These are phyloP conservation scores for Tethya wilhelma DNA, from an alignment of 37 sponge, comb jelly and placozoan species.

Conservation along the genomic window DNA sequence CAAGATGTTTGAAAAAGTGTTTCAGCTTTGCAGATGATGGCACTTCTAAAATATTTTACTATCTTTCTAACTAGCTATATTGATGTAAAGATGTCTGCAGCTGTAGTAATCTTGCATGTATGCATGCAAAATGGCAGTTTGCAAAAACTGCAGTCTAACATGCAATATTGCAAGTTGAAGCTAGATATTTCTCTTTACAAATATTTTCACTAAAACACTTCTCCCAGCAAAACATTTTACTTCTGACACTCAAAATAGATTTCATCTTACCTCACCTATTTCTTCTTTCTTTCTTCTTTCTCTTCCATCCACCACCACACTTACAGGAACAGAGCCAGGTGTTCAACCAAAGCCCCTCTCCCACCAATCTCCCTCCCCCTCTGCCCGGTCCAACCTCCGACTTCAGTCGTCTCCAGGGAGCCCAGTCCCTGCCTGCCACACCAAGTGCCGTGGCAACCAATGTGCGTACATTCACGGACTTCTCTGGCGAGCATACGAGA, in stretches of 20 bases:
- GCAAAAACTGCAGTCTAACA: too few species aligned
- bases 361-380: constrained; percentile 31
- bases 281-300: neutral
- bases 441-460: constrained; percentile 40
- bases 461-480: constrained; percentile 63
- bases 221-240: too few species aligned
- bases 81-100: too few species aligned
- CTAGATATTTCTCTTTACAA: too few species aligned
- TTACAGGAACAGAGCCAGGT: constrained; percentile 29
- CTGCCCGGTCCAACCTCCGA: neutral
- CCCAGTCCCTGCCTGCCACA: constrained; percentile 69
- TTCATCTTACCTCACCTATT: neutral
- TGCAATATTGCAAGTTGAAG: too few species aligned
- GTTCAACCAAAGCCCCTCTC: constrained; percentile 32
- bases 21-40: too few species aligned
- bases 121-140: too few species aligned
- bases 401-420: neutral
- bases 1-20: too few species aligned
- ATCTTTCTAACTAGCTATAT: too few species aligned
- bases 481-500: constrained; percentile 55
- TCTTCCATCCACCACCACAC: neutral
- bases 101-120: too few species aligned
- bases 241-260: neutral
- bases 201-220: too few species aligned
- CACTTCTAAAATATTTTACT: too few species aligned